Evolutionary conservation across 64 coral and sea anemone genomes (phyloP).

Genomic region (Actinia tenebrosa): DNA sequence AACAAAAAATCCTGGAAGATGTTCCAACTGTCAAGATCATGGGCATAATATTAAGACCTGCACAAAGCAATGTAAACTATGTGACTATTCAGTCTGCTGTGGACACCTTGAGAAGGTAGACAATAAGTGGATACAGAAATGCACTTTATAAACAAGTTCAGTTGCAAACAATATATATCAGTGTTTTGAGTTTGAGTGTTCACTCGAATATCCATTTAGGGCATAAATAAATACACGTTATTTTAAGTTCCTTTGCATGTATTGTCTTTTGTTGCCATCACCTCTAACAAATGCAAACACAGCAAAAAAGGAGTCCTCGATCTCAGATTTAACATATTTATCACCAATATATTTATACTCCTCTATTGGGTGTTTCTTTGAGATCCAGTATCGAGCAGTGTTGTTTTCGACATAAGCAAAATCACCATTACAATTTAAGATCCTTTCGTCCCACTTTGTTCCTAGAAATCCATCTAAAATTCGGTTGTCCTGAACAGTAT

Average conservation of each 20-base stretch:
- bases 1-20: no score
- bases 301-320: slow-evolving; percentile 23
- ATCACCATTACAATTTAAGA: slow-evolving; percentile 52
- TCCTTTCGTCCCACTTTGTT: slow-evolving; percentile 39
- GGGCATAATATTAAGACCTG: slow-evolving; percentile 25
- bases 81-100: not conserved
- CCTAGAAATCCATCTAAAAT: not conserved
- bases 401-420: slow-evolving; percentile 48
- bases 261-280: slow-evolving; percentile 49
- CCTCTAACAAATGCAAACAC: slow-evolving; percentile 53
- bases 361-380: no score
- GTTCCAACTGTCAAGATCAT: no score
- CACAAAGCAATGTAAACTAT: not conserved
- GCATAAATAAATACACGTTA: not conserved
- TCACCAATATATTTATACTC: slow-evolving; percentile 44
- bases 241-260: slow-evolving; percentile 11
- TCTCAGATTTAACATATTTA: slow-evolving; percentile 44
- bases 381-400: not conserved
- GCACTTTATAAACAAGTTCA: not conserved
- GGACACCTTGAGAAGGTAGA: slow-evolving; percentile 9
- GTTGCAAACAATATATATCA: not conserved
- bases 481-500: not conserved
- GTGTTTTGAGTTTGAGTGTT: not conserved
- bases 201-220: not conserved
- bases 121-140: slow-evolving; percentile 2